Evolutionary conservation across 1,140 invertebrate genomes (phyloP).

Genomic region (Elymnias hypermnestra): DNA sequence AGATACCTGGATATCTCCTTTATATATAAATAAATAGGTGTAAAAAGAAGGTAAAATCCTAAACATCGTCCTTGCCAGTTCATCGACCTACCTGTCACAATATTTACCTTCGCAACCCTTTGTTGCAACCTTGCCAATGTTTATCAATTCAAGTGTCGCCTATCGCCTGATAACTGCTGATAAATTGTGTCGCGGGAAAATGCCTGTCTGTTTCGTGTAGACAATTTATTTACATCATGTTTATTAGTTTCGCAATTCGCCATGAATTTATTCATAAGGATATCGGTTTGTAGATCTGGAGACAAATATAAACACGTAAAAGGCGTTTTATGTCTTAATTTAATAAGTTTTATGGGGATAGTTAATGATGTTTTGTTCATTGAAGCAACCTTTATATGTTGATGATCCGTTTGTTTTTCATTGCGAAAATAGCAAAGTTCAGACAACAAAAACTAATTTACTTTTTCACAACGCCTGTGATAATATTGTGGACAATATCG

Average conservation of each 20-base stretch:
- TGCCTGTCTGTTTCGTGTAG: constrained; percentile 13
- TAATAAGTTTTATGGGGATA: no score
- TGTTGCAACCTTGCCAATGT: constrained; percentile 6
- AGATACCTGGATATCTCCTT: no score
- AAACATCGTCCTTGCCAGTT: not conserved
- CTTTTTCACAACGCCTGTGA: not conserved
- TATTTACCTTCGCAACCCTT: not conserved
- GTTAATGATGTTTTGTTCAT: no score
- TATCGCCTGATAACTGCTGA: constrained; percentile 14
- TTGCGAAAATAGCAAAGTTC: no score
- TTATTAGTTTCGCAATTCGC: constrained; percentile 1
- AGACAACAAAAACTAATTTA: no score
- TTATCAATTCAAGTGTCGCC: constrained; percentile 12
- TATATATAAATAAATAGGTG: no score
- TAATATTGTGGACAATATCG: not conserved
- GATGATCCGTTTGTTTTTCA: no score
- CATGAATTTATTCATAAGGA: not conserved
- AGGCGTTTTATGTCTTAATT: no score
- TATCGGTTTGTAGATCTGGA: not conserved
- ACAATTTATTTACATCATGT: constrained; percentile 4
- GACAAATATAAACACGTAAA: no score
- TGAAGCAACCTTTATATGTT: no score
- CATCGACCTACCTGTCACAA: not conserved
- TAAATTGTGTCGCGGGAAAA: constrained; percentile 11
- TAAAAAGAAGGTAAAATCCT: no score